Conservation (phyloP, 2,797 vertebrate species). For the Periophthalmus magnuspinnatus region DNA sequence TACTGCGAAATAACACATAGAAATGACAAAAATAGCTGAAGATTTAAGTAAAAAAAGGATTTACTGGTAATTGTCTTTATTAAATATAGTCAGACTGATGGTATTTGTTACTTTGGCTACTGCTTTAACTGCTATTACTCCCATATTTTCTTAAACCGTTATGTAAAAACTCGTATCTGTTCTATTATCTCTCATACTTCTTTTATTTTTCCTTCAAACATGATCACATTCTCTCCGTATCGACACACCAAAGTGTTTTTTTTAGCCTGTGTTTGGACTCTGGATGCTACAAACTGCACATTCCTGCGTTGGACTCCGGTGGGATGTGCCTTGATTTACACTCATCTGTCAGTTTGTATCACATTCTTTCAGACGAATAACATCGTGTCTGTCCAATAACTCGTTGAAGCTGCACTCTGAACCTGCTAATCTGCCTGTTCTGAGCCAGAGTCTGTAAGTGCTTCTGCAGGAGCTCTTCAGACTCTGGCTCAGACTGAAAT, state of each 20-base stretch:
- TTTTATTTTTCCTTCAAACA: neutral
- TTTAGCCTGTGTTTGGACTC: conserved; percentile 12
- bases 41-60: neutral
- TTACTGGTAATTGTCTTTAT: neutral
- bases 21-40: neutral
- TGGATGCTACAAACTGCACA: conserved; percentile 34
- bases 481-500: neutral
- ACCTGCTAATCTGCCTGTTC: conserved; percentile 13
- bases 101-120: neutral
- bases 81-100: neutral
- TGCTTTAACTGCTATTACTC: neutral
- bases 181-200: neutral
- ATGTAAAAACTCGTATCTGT: too few species aligned
- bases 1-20: neutral
- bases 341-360: conserved; percentile 31
- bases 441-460: too few species aligned
- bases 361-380: conserved; percentile 22
- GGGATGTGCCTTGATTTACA: conserved; percentile 37
- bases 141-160: neutral
- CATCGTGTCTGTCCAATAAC: conserved; percentile 2
- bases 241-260: neutral
- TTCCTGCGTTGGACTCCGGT: conserved; percentile 28
- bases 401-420: neutral
- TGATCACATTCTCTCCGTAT: too few species aligned
- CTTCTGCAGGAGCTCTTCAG: conserved; percentile 16